These are phyloP conservation scores for Ornithorhynchus anatinus DNA, from an alignment of 2,113 vertebrate genomes.

Conservation along the genomic window DNA sequence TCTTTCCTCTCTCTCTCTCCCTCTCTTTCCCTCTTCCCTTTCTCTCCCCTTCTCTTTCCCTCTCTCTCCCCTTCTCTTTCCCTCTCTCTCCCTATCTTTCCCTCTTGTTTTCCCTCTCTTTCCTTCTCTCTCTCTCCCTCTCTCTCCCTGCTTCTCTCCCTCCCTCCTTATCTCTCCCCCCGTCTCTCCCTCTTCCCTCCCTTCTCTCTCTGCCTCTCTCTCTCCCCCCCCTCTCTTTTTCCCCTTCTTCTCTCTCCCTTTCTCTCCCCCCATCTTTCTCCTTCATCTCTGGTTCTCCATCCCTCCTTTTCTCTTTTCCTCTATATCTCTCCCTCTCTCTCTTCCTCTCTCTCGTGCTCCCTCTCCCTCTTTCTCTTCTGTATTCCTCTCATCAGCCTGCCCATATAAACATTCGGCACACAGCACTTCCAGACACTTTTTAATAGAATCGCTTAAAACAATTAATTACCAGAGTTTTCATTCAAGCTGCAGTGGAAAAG, in stretches of 20 bases:
- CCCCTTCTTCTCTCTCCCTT: not conserved
- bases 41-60: too few species aligned
- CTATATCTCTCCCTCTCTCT: not conserved
- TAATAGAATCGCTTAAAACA: slow-evolving; percentile 99
- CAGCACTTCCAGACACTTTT: slow-evolving; percentile 92
- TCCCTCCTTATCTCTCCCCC: not conserved
- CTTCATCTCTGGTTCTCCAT: too few species aligned
- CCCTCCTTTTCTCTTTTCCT: rapidly evolving
- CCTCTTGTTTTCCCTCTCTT: not conserved
- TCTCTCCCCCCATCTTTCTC: not conserved
- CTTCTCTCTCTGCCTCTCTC: not conserved
- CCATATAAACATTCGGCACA: slow-evolving; percentile 83
- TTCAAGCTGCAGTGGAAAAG: slow-evolving; percentile 90
- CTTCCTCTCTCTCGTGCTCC: not conserved
- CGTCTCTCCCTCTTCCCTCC: too few species aligned
- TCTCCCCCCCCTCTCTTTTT: not conserved
- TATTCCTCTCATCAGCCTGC: slow-evolving; percentile 65
- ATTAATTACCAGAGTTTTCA: slow-evolving; percentile 98
- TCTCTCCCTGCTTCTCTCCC: not conserved
- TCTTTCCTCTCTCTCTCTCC: too few species aligned
- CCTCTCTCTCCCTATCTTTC: too few species aligned
- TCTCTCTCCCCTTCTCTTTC: too few species aligned
- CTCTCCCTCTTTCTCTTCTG: slow-evolving; percentile 22
- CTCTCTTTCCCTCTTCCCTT: too few species aligned
- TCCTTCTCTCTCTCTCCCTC: not conserved